These are phyloP conservation scores for Rhincodon typus DNA, from an alignment of 2,797 vertebrate species.

Conservation along the genomic window DNA sequence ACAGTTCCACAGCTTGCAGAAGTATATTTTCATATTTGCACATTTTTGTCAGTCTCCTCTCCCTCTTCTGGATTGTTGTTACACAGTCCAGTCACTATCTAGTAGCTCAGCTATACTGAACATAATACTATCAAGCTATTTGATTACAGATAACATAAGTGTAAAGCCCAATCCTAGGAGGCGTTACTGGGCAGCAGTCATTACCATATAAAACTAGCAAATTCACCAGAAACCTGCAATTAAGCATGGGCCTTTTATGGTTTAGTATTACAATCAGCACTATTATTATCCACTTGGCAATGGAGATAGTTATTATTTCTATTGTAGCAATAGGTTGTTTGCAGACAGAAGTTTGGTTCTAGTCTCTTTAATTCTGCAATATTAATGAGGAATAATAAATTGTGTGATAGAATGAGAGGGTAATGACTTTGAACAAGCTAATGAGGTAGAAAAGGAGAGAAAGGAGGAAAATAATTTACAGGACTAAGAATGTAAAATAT, in stretches of 20 bases:
- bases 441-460: neutral
- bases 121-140: neutral
- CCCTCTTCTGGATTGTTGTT: neutral
- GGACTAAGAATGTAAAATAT: neutral
- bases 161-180: neutral
- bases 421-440: neutral
- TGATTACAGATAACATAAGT: neutral
- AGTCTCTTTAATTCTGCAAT: neutral
- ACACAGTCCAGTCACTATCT: neutral
- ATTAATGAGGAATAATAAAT: neutral
- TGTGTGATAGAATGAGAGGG: neutral
- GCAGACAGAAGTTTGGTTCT: neutral
- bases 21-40: neutral
- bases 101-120: neutral
- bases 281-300: neutral
- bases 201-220: neutral
- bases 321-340: neutral
- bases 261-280: neutral
- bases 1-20: neutral
- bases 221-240: neutral
- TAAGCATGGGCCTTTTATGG: neutral
- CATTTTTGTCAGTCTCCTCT: neutral
- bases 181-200: neutral
- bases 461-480: neutral
- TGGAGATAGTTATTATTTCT: neutral